These are phyloP conservation scores for Linepithema humile DNA, from an alignment of 1,140 invertebrate genomes.

Conservation along the genomic window DNA sequence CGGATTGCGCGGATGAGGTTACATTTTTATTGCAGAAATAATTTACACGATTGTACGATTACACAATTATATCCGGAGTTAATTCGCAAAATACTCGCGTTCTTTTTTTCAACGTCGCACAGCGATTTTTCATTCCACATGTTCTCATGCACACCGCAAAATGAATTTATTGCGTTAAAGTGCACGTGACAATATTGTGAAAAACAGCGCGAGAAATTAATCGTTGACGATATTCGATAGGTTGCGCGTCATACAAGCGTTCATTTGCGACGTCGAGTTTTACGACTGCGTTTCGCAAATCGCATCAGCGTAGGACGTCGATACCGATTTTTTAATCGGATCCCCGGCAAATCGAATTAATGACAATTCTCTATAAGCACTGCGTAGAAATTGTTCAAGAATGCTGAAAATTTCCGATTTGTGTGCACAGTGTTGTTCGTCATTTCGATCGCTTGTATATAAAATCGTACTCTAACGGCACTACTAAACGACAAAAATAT, in stretches of 20 bases:
- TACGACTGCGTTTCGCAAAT: constrained; percentile 20
- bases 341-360: constrained; percentile 22
- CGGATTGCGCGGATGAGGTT: neutral
- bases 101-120: neutral
- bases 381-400: constrained; percentile 26
- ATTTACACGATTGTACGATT: neutral
- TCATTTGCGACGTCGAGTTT: constrained; percentile 13
- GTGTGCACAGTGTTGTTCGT: neutral
- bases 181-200: neutral
- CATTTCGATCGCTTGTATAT: neutral
- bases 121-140: neutral
- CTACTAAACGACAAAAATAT: neutral
- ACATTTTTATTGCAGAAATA: neutral
- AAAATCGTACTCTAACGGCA: neutral
- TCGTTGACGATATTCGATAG: constrained; percentile 22
- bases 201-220: constrained; percentile 6
- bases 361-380: neutral
- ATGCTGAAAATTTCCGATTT: constrained; percentile 6
- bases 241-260: constrained; percentile 25
- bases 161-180: constrained; percentile 13
- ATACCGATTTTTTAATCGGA: constrained; percentile 31
- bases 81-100: neutral
- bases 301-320: constrained; percentile 9
- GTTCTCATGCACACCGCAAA: neutral
- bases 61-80: neutral